Evolutionary conservation across 2,113 vertebrate genomes (phyloP).

Genomic region (Xenotilapia longispinis): DNA sequence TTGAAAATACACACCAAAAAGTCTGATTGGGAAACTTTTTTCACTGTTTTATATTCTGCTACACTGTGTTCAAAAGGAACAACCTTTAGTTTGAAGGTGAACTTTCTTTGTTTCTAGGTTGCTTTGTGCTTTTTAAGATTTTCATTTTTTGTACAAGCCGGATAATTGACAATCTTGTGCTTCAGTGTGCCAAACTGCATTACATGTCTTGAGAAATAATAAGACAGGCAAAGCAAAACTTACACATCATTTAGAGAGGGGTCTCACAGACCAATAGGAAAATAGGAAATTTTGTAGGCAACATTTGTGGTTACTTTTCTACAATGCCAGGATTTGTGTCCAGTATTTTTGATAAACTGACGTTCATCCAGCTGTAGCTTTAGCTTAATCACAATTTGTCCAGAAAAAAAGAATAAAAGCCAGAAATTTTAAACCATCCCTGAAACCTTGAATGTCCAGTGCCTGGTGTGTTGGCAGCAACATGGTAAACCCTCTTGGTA

Average conservation of each 20-base stretch:
- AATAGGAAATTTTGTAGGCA: neutral
- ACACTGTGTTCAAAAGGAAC: neutral
- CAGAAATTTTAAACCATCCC: neutral
- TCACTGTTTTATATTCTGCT: neutral
- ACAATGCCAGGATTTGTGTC: neutral
- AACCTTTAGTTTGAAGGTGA: neutral
- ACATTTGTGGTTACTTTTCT: neutral
- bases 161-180: neutral
- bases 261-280: neutral
- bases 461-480: neutral
- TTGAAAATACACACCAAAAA: neutral
- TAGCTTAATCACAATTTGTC: neutral
- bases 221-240: neutral
- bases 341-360: neutral
- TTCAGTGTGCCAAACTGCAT: rapidly evolving
- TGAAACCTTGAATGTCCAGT: rapidly evolving
- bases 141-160: neutral
- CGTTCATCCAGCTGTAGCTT: neutral
- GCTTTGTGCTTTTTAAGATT: neutral
- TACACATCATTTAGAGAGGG: neutral
- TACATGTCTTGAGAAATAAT: neutral
- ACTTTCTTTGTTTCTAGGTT: neutral
- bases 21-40: neutral
- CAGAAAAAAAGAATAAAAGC: neutral
- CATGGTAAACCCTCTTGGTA: rapidly evolving